These are phyloP conservation scores for Eulimnadia texana DNA, from an alignment of 1,140 invertebrate species.

Conservation along the genomic window DNA sequence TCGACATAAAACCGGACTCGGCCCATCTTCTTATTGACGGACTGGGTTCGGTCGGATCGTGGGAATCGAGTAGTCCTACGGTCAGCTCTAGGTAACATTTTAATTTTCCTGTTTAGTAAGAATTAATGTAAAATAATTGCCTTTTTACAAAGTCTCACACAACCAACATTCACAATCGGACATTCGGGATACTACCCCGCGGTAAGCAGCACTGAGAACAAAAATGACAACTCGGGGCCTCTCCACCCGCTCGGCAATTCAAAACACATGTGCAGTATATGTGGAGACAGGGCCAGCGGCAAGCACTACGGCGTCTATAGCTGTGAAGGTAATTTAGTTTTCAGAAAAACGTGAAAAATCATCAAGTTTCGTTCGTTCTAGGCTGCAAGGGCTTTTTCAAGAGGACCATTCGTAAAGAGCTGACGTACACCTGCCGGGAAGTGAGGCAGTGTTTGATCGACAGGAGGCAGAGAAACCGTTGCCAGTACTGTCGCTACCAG, in stretches of 20 bases:
- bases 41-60: neutral
- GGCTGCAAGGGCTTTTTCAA: constrained; percentile 99
- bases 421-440: constrained; percentile 94
- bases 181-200: constrained; percentile 24
- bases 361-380: no score
- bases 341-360: no score
- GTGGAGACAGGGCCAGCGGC: constrained; percentile 80
- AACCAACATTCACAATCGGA: constrained; percentile 35
- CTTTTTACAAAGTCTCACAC: constrained; percentile 25
- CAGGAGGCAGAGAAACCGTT: constrained; percentile 92
- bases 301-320: constrained; percentile 92
- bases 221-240: constrained; percentile 55
- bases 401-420: constrained; percentile 89
- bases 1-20: constrained; percentile 71
- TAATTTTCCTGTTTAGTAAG: no score
- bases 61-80: neutral
- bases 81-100: neutral
- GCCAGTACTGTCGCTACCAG: constrained; percentile 95
- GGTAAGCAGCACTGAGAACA: constrained; percentile 11
- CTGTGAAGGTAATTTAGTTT: constrained; percentile 32
- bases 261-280: constrained; percentile 87
- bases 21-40: constrained; percentile 27
- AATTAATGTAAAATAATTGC: neutral
- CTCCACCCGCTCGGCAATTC: constrained; percentile 84
- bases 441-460: constrained; percentile 94